These are phyloP conservation scores for Gavialis gangeticus DNA, from an alignment of 2,113 vertebrate species.

Conservation along the genomic window DNA sequence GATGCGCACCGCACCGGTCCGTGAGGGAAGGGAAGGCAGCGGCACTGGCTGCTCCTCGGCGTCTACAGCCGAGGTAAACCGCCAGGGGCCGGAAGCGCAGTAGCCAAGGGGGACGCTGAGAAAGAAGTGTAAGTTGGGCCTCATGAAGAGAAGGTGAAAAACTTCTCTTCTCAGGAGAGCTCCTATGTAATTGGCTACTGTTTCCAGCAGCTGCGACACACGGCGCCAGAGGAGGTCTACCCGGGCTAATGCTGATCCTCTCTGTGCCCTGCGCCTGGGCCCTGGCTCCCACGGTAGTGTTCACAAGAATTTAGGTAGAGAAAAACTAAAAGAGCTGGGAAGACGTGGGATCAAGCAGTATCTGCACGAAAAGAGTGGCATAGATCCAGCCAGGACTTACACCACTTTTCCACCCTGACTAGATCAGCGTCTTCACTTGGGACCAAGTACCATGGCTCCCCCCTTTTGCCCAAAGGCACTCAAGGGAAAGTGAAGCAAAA, in stretches of 20 bases:
- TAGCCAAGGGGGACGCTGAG: rapidly evolving
- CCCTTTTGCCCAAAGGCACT: background rate
- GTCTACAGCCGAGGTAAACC: no score
- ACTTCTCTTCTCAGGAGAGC: background rate
- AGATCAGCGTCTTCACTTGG: background rate
- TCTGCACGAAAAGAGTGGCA: background rate
- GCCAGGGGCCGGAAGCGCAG: rapidly evolving
- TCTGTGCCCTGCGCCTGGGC: rapidly evolving
- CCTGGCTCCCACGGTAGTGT: background rate
- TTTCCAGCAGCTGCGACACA: background rate
- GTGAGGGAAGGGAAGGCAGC: rapidly evolving
- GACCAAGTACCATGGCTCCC: rapidly evolving
- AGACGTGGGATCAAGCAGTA: background rate
- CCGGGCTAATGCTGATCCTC: background rate
- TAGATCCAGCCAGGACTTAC: rapidly evolving
- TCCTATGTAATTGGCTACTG: background rate
- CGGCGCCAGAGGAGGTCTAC: background rate
- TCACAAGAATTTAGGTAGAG: background rate
- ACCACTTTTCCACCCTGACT: background rate
- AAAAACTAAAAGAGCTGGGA: background rate
- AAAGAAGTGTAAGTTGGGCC: rapidly evolving
- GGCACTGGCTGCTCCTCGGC: rapidly evolving
- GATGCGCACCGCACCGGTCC: no score
- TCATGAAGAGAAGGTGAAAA: rapidly evolving
- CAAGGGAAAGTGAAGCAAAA: rapidly evolving